These are phyloP conservation scores for Cephus pulcher DNA, from an alignment of 2,888 invertebrate genomes.

Conservation along the genomic window DNA sequence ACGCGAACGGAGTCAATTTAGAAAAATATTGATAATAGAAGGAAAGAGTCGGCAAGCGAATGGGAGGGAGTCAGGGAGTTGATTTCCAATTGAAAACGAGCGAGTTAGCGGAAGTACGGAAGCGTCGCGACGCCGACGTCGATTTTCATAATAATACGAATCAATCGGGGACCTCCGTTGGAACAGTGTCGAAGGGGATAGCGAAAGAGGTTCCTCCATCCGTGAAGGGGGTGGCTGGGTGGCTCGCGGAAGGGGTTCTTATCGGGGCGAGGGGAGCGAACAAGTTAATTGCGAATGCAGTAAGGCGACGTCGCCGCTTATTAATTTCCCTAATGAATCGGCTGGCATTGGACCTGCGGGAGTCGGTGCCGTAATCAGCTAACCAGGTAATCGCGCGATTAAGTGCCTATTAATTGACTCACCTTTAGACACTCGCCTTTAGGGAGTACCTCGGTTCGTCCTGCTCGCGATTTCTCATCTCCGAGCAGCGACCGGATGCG, in stretches of 20 bases:
- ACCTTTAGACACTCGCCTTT: constrained; percentile 17
- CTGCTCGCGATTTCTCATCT: neutral
- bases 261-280: constrained; percentile 22
- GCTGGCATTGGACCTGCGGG: constrained; percentile 23
- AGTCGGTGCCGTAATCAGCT: neutral
- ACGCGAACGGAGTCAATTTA: neutral
- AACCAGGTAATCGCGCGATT: constrained; percentile 43
- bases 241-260: neutral
- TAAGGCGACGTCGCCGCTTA: constrained; percentile 34
- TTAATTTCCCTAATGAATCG: constrained; percentile 51
- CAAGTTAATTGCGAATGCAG: constrained; percentile 41
- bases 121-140: neutral
- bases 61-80: neutral
- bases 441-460: neutral
- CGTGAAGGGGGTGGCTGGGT: neutral
- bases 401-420: constrained; percentile 47
- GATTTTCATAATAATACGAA: neutral
- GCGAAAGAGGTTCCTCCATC: constrained; percentile 4
- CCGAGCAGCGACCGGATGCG: neutral
- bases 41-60: constrained; percentile 12
- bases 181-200: neutral
- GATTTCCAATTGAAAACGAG: constrained; percentile 7
- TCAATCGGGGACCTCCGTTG: neutral
- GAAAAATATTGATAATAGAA: constrained; percentile 8
- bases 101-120: neutral